These are phyloP conservation scores for Rhinopithecus roxellana DNA, from an alignment of 2,113 vertebrate genomes.

Conservation along the genomic window DNA sequence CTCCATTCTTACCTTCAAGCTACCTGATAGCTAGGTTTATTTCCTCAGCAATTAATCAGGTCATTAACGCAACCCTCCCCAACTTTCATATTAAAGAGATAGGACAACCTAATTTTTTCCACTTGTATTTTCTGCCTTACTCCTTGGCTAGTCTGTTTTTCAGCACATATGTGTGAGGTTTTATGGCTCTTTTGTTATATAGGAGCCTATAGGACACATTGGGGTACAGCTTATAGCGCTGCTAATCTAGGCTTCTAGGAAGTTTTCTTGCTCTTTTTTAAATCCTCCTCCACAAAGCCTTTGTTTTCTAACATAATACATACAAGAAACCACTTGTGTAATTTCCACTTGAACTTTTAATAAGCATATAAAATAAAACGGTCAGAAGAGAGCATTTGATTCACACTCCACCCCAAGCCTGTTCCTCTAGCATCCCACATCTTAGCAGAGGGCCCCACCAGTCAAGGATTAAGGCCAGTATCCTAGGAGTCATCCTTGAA, in stretches of 20 bases:
- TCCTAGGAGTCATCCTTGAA: not conserved
- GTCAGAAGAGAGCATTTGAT: not conserved
- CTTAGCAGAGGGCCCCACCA: not conserved
- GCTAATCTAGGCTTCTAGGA: not conserved
- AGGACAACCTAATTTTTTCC: not conserved
- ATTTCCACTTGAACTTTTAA: constrained; percentile 18
- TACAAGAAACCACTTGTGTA: not conserved
- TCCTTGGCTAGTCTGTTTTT: not conserved
- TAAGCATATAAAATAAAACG: not conserved
- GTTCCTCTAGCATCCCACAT: accelerated
- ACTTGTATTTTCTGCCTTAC: not conserved
- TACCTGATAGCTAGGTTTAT: constrained; percentile 35
- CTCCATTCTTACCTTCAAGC: not conserved
- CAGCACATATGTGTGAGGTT: not conserved
- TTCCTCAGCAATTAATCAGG: constrained; percentile 48
- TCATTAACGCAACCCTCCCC: not conserved
- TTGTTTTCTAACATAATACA: not conserved
- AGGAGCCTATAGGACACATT: not conserved
- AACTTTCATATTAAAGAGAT: not conserved
- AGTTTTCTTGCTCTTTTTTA: not conserved
- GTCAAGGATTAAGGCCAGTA: not conserved
- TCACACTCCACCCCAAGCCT: not conserved
- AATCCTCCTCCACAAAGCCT: not conserved
- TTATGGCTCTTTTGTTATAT: not conserved
- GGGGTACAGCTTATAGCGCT: not conserved